Evolutionary conservation across 1,140 invertebrate genomes (phyloP), one percentile per base, ranked within the genome.

Genomic region (Odontomachus brunneus): DNA sequence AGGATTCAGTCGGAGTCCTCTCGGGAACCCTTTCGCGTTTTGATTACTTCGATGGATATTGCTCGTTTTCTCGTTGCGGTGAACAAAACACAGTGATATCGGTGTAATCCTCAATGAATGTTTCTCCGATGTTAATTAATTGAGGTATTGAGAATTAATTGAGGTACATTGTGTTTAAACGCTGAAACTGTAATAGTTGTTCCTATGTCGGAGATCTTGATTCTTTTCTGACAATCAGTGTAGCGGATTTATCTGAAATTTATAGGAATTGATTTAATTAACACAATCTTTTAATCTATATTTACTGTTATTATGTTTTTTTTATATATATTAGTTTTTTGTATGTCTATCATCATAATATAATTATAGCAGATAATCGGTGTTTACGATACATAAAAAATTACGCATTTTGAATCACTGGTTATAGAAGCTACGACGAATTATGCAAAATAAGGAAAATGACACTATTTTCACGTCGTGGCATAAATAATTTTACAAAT

Each of bases 41-140:
- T n/a, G 17, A 29, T 29, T 17, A 26, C 55, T 38, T 72, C 17
- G 29, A 72, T 72, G 26, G 22, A 24, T 26, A 26, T 26, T 7
- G 22, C 44, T 73, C 2, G 26, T 19, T 49, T 51, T 38, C 29
- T 49, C 24, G 1, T 22, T 17, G 22, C 26, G 19, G 73, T 59
- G 55, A 75, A 63, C 63, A 51, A 51, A 63, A 33, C 51, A 14
- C 33, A 59, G 53, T 71, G 67, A 73, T 44, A 12, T 24, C 33
- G 22, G 19, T 44, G 22, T 57, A 3, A 69, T 33, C 57, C 9
- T 33, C 14, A 15, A 59, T 59, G n/a, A 44, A 57, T 17, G 29
- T 71, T 53, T n/a, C n/a, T 19, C n/a, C 19, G 29, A 53, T n/a
- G 7, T 29, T n/a, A n/a, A n/a, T n/a, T n/a, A n/a, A n/a, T n/a